These are phyloP conservation scores for Corynorhinus townsendii DNA, from an alignment of 2,113 vertebrate species.

Conservation along the genomic window DNA sequence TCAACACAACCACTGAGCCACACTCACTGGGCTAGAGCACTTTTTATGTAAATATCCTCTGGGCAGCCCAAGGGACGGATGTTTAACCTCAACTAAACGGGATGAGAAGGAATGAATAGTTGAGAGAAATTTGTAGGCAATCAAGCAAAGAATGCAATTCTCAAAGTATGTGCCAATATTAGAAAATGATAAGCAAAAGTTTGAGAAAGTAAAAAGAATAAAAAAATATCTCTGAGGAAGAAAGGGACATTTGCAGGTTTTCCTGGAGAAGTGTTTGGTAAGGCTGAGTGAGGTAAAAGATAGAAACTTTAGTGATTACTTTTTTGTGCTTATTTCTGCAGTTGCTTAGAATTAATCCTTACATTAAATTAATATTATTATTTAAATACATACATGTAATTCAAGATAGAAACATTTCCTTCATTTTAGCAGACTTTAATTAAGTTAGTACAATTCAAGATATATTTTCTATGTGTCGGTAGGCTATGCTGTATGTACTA, in stretches of 20 bases:
- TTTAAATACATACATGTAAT: not conserved
- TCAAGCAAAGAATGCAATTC: constrained; percentile 78
- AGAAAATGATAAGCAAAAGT: constrained; percentile 71
- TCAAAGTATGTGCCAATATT: constrained; percentile 80
- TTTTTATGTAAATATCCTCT: constrained; percentile 62
- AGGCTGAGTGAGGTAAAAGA: not conserved
- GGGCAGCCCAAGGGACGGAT: constrained; percentile 73
- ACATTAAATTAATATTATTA: not conserved
- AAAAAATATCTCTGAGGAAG: constrained; percentile 46
- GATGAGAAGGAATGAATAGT: constrained; percentile 75
- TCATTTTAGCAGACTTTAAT: not conserved
- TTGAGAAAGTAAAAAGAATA: constrained; percentile 44
- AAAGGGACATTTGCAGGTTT: not conserved
- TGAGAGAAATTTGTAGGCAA: constrained; percentile 81
- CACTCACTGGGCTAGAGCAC: not conserved
- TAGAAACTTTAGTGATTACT: not conserved
- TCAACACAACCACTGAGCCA: too few relatives aligned
- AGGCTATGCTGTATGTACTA: not conserved
- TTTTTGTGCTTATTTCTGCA: not conserved
- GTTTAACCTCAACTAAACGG: constrained; percentile 77
- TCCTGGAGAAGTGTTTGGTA: not conserved
- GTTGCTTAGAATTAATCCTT: not conserved
- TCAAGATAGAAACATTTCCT: not conserved
- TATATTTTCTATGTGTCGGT: not conserved
- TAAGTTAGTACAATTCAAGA: not conserved